Percentiles rank a stretch among this genome's conserved stretches.
Evolutionary conservation across 2,888 invertebrate species (phyloP).

Genomic region (Aphidoletes aphidimyza): DNA sequence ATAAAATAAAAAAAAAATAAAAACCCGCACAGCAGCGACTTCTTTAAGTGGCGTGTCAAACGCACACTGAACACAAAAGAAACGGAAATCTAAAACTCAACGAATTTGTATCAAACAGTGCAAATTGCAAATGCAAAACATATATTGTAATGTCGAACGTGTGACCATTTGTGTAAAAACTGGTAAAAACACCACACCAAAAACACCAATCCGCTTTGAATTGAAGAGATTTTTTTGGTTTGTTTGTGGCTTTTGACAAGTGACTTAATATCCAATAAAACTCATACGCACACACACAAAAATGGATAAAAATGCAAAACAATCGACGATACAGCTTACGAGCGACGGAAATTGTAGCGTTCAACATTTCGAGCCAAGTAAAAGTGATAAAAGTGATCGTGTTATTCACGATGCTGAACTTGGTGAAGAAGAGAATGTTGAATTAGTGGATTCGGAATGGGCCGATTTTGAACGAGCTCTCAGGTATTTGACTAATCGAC

Average conservation of each 20-base stretch:
- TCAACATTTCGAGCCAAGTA: background rate
- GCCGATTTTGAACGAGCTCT: conserved; percentile 65
- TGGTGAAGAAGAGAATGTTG: conserved; percentile 66
- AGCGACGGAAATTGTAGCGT: background rate
- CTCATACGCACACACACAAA: background rate
- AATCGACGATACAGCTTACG: background rate
- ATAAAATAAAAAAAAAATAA: background rate
- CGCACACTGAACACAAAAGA: background rate
- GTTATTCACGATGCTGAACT: conserved; percentile 65
- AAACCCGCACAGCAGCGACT: too few species aligned
- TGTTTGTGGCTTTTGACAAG: too few species aligned
- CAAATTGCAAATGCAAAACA: background rate
- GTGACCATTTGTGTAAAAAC: background rate
- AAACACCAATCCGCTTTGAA: background rate
- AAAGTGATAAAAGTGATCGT: conserved; percentile 54
- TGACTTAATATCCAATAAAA: too few species aligned
- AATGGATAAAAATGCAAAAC: background rate
- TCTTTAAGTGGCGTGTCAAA: conserved; percentile 36
- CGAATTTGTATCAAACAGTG: background rate
- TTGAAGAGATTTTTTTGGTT: too few species aligned
- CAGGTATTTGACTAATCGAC: conserved; percentile 57
- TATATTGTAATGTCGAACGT: background rate
- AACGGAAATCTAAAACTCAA: background rate
- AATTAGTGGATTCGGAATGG: conserved; percentile 66
- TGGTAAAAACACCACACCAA: background rate